These are phyloP conservation scores for Psilanteris sp. DNA, from an alignment of 1,140 invertebrate species.

Conservation along the genomic window DNA sequence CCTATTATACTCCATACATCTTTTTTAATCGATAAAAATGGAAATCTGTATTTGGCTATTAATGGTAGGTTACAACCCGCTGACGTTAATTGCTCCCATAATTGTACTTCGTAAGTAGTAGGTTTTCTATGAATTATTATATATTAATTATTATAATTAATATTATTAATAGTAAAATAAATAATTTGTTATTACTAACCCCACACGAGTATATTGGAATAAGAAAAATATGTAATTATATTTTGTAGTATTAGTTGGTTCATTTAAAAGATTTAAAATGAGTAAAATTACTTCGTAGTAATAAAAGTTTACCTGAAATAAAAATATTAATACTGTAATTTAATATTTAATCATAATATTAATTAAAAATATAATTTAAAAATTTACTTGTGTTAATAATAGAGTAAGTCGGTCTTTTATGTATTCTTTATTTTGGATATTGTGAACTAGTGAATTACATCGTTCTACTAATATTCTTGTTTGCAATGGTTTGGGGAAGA, in stretches of 20 bases:
- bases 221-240: conserved; percentile 70
- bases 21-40: conserved; percentile 66
- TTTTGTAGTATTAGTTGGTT: conserved; percentile 59
- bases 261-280: conserved; percentile 69
- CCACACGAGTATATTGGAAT: conserved; percentile 69
- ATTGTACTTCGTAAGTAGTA: conserved; percentile 69
- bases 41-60: conserved; percentile 76
- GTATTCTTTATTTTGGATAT: conserved; percentile 66
- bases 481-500: conserved; percentile 65
- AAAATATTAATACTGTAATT: conserved; percentile 2
- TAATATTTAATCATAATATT: conserved; percentile 2
- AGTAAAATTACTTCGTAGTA: conserved; percentile 77
- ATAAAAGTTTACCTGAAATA: conserved; percentile 74
- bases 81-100: conserved; percentile 71
- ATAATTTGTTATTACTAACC: conserved; percentile 53
- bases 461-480: conserved; percentile 63
- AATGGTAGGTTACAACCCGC: conserved; percentile 69
- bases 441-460: conserved; percentile 63
- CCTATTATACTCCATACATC: conserved; percentile 72
- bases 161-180: background rate
- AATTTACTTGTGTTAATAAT: conserved; percentile 60
- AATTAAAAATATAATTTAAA: conserved; percentile 4
- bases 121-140: conserved; percentile 64
- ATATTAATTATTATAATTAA: too few species aligned
- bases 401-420: conserved; percentile 57